Conservation (phyloP, 2,797 vertebrate species). For the Channallabes apus region DNA sequence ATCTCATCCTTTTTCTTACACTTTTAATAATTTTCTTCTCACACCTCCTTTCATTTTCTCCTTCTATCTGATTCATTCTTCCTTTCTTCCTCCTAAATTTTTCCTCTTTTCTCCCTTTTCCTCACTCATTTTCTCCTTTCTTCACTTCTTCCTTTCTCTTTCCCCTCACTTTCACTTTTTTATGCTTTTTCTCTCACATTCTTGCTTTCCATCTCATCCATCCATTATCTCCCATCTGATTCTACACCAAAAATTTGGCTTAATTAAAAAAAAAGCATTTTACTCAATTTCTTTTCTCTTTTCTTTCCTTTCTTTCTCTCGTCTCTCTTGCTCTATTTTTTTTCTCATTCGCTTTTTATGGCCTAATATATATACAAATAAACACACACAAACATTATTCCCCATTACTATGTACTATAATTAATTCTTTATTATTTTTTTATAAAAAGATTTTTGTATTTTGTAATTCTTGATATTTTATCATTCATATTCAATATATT, state of each 20-base stretch:
- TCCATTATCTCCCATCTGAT: no score
- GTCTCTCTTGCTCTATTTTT: neutral
- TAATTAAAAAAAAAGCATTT: neutral
- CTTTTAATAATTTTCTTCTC: no score
- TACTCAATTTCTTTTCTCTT: neutral
- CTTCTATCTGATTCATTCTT: no score
- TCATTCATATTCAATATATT: no score
- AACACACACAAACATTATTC: no score
- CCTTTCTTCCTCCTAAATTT: neutral
- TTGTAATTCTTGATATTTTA: no score
- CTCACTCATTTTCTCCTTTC: neutral
- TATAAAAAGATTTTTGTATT: no score
- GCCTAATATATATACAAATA: neutral
- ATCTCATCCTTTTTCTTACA: neutral
- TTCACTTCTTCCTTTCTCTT: neutral
- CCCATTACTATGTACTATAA: no score
- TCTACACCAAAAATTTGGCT: neutral
- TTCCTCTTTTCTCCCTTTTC: neutral
- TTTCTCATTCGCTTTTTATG: neutral
- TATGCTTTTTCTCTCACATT: neutral
- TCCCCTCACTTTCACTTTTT: neutral
- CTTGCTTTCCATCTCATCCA: neutral
- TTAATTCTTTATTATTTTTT: no score
- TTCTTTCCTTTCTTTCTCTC: neutral
- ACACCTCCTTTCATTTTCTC: neutral